A percentile compares a stretch with the other conserved stretches of the same genome.
These are phyloP conservation scores for Neofelis nebulosa DNA, from an alignment of 2,113 vertebrate genomes.

Conservation along the genomic window DNA sequence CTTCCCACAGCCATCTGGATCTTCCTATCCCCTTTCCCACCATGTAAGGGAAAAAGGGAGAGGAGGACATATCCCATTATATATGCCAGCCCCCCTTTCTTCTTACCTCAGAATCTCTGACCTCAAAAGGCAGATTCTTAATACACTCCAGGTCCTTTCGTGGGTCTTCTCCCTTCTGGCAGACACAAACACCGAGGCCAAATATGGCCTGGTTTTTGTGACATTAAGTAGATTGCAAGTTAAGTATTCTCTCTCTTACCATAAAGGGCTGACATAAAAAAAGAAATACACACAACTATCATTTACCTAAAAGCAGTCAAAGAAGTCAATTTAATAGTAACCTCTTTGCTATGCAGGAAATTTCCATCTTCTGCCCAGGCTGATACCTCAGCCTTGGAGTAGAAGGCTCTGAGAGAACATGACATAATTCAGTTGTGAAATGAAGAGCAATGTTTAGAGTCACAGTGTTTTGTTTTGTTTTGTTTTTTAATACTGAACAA, in stretches of 20 bases:
- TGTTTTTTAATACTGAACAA: background rate
- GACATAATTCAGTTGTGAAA: background rate
- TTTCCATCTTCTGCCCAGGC: background rate
- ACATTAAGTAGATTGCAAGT: background rate
- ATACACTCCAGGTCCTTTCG: background rate
- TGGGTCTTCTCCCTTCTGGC: background rate
- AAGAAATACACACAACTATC: background rate
- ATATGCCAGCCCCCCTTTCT: background rate
- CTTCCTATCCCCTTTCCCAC: background rate
- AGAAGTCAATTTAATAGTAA: background rate
- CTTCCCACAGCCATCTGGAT: background rate
- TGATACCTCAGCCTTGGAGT: background rate
- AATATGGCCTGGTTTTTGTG: background rate
- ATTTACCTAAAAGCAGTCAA: background rate
- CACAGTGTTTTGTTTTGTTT: background rate
- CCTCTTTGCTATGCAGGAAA: background rate
- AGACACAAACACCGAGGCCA: background rate
- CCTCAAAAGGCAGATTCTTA: background rate
- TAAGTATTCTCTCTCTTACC: background rate
- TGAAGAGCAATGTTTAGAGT: background rate
- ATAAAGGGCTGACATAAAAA: background rate
- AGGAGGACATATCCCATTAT: rapidly evolving
- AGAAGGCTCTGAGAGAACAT: background rate
- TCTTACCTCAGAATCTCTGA: background rate
- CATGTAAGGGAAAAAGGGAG: rapidly evolving